Evolutionary conservation across 2,888 invertebrate species (phyloP).

Genomic region (Punctoribates punctum): DNA sequence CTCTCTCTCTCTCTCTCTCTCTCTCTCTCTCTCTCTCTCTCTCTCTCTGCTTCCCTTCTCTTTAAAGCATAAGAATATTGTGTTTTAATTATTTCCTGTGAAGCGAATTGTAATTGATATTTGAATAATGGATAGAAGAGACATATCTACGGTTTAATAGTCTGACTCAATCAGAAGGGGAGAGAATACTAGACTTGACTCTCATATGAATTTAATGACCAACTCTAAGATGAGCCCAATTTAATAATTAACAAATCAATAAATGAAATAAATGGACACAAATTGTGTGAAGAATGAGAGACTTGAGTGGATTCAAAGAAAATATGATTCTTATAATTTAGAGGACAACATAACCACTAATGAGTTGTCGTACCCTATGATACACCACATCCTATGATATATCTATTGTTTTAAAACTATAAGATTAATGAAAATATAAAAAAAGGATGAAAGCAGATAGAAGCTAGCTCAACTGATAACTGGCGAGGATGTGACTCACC

Average conservation of each 20-base stretch:
- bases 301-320: background rate
- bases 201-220: background rate
- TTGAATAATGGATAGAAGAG: background rate
- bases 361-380: background rate
- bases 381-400: too few relatives aligned
- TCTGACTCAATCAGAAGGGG: too few relatives aligned
- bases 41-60: background rate
- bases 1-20: background rate
- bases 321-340: background rate
- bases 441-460: background rate
- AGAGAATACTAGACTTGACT: background rate
- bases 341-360: conserved; percentile 1
- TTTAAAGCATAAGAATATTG: background rate
- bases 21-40: background rate
- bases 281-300: background rate
- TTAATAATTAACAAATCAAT: background rate
- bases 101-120: conserved; percentile 30
- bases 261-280: background rate
- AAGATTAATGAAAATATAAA: too few relatives aligned
- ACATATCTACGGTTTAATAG: too few relatives aligned
- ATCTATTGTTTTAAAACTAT: too few relatives aligned
- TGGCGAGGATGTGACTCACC: background rate
- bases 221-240: background rate
- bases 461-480: background rate
- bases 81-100: conserved; percentile 37